phyloP scores from a whole-genome alignment of 1,140 invertebrate species.

The Protaetia brevitarsis region DNA sequence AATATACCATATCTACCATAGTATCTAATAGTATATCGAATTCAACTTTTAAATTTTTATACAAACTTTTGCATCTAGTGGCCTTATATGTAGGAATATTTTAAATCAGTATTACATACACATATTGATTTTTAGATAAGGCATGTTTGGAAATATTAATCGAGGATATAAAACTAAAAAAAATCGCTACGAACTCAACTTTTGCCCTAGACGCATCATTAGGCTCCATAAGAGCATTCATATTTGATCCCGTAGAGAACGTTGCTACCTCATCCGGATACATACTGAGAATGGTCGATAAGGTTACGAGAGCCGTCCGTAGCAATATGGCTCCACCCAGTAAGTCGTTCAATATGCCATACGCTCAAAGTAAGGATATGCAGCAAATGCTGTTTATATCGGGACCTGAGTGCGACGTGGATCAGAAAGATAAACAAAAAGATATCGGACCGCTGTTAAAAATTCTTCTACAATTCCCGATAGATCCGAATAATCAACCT shows the following conservation, averaged over 20 bases:
- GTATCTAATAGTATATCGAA: no score
- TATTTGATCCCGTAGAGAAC: slow-evolving; percentile 44
- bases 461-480: slow-evolving; percentile 56
- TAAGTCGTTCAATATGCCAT: neutral
- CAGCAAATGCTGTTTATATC: slow-evolving; percentile 58
- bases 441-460: slow-evolving; percentile 44
- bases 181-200: slow-evolving; percentile 49
- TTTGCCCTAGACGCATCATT: slow-evolving; percentile 48
- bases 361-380: slow-evolving; percentile 42
- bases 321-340: neutral
- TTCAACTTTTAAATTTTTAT: no score
- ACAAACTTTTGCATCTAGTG: no score
- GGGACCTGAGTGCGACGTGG: slow-evolving; percentile 52
- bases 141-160: slow-evolving; percentile 54
- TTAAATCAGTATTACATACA: neutral
- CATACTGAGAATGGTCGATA: slow-evolving; percentile 7
- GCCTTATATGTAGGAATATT: no score
- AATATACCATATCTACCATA: no score
- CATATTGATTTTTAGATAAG: slow-evolving; percentile 46
- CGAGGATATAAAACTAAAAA: slow-evolving; percentile 52
- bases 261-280: slow-evolving; percentile 27
- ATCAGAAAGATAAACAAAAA: slow-evolving; percentile 22
- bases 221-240: slow-evolving; percentile 53
- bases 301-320: neutral
- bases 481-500: slow-evolving; percentile 48